Evolutionary conservation across 2,888 invertebrate genomes (phyloP), one percentile per base, ranked within the genome.

Genomic region (Thereva nobilitata): DNA sequence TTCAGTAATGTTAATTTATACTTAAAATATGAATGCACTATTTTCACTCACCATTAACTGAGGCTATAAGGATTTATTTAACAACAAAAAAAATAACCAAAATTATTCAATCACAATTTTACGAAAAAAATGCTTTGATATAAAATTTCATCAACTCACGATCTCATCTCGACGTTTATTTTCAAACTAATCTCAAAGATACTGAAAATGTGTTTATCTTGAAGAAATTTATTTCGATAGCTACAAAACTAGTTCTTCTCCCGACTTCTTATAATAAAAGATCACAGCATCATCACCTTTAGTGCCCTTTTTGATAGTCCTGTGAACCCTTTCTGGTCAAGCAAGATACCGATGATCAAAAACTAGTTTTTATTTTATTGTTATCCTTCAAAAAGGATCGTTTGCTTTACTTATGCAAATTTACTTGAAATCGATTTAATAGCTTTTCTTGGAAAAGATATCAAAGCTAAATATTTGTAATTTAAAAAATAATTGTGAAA

Each of bases 301-400:
- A 34, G 6, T 47, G 49, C 42, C 47, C 47, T 59, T 59, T 59
- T 38, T 37, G 49, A 37, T 35, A 3, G 9, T 23, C 59, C 45
- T 45, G 59, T 59, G 59, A 59, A 59, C 49, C 59, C 47, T 38
- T 59, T 59, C 59, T 49, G n/a, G 10, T 59, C 10, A 12, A 23
- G 40, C 59, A 47, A 59, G 59, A 59, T 45, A 35, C 12, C 47
- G 4, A 35, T 49, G 12, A 12, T 37, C 44, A 34, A 35, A 45
- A 59, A 59, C 59, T 59, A 8, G 55, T 55, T 55, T 23, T 5
- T 12, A 6, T 8, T 5, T 52, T 34, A 23, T 5, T 34, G 52
- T 52, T 23, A 7, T 52, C 23, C 49, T 59, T 8, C 3, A 23
- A 23, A 23, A 23, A 23, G 23, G 23, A 23, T 23, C 23, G 23